Evolutionary conservation across 2,888 invertebrate species (phyloP), one percentile per base, ranked within the genome.

Genomic region (Atrina japonica): DNA sequence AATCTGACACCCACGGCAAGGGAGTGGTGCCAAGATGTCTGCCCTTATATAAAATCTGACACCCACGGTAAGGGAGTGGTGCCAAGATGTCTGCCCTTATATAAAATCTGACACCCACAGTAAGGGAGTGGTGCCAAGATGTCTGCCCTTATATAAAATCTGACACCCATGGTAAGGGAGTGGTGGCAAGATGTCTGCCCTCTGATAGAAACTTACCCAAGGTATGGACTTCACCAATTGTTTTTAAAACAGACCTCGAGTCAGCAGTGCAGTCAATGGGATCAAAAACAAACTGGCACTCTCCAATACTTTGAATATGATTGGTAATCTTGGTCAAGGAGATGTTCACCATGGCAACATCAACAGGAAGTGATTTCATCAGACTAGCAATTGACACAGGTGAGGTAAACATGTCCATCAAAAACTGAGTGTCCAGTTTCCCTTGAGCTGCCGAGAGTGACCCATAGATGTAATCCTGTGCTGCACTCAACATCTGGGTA

Each of bases 171-270:
- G n/a, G n/a, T n/a, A n/a, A n/a, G n/a, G n/a, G n/a, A n/a, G n/a
- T n/a, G n/a, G n/a, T n/a, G n/a, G n/a, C n/a, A n/a, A n/a, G n/a
- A n/a, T n/a, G n/a, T n/a, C n/a, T n/a, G n/a, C n/a, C n/a, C n/a
- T n/a, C n/a, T n/a, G n/a, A n/a, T n/a, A n/a, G n/a, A n/a, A 5
- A 43, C 53, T 66, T 68, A 80, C 83, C 81, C 60, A 60, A 52
- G 16, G 75, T 65, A 58, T 81, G 80, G 7, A 81, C 27, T 29
- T 81, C 73, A 60, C 81, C 83, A 5, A 83, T 58, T 11, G 74
- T 63, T 7, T 74, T 52, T 23, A 78, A 70, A 1, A 83, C 29
- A 3, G 80, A 76, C 16, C 59, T 43, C 11, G 58, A 67, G 6
- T 73, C 58, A 0, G 75, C 56, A 35, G 56, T 25, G 60, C 75